Evolutionary conservation across 2,888 invertebrate genomes (phyloP).

Genomic region (Harpagoxenus sublaevis): DNA sequence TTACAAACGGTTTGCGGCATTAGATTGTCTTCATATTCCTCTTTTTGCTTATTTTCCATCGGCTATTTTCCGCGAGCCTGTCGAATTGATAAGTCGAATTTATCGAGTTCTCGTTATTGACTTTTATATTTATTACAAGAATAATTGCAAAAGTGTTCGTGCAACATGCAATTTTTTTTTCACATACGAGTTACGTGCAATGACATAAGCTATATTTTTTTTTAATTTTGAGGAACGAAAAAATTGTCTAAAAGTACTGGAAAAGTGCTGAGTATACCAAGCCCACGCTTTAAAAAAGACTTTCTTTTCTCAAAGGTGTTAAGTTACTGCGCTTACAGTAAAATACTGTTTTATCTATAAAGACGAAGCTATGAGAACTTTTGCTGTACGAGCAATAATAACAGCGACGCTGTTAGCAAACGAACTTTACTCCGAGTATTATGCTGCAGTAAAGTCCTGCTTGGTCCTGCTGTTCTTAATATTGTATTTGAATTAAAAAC

Average conservation of each 20-base stretch:
- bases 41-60: slow-evolving; percentile 44
- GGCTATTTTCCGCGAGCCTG: too few relatives aligned
- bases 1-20: slow-evolving; percentile 69
- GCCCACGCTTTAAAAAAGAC: not conserved
- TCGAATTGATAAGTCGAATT: not conserved
- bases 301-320: slow-evolving; percentile 1
- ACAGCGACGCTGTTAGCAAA: slow-evolving; percentile 36
- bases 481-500: slow-evolving; percentile 53
- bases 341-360: not conserved
- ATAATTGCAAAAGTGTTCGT: not conserved
- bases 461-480: slow-evolving; percentile 34
- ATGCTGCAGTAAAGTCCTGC: slow-evolving; percentile 21
- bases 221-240: not conserved
- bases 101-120: slow-evolving; percentile 20
- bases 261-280: not conserved
- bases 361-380: slow-evolving; percentile 24
- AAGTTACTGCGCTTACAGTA: slow-evolving; percentile 11
- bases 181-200: not conserved
- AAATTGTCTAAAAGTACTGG: slow-evolving; percentile 9
- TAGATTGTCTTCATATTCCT: slow-evolving; percentile 63
- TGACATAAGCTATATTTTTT: not conserved
- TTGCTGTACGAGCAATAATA: slow-evolving; percentile 37
- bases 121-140: not conserved
- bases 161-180: not conserved
- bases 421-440: slow-evolving; percentile 29